These are phyloP conservation scores for Zaprionus obscuricornis DNA, from an alignment of 2,888 invertebrate genomes.

Conservation along the genomic window DNA sequence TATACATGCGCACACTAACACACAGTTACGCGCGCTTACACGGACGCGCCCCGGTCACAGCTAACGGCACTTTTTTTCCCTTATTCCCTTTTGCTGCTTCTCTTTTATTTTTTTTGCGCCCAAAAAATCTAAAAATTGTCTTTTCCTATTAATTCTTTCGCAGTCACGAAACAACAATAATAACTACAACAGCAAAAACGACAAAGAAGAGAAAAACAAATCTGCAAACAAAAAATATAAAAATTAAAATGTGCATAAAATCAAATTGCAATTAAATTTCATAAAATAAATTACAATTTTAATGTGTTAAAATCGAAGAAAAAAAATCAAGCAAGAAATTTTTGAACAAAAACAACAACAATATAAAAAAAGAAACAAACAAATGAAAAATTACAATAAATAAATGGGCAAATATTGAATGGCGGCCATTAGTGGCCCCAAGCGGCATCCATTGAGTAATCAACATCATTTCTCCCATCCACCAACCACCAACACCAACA, in stretches of 20 bases:
- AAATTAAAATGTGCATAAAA: conserved; percentile 7
- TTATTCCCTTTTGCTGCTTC: conserved; percentile 11
- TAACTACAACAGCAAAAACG: conserved; percentile 10
- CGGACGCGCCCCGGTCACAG: conserved; percentile 70
- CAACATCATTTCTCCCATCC: conserved; percentile 70
- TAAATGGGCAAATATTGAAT: conserved; percentile 84
- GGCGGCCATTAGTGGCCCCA: conserved; percentile 94
- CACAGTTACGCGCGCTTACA: conserved; percentile 44
- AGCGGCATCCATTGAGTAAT: conserved; percentile 86
- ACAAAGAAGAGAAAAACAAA: conserved; percentile 16
- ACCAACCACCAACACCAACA: conserved; percentile 44
- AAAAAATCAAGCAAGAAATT: conserved; percentile 12
- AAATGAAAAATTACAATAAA: conserved; percentile 27
- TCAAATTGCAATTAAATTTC: conserved; percentile 14
- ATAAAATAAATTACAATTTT: conserved; percentile 20
- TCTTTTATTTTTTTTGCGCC: conserved; percentile 22
- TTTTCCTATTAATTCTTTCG: background rate
- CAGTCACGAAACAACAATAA: conserved; percentile 18
- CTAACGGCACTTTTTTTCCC: conserved; percentile 63
- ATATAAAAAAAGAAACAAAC: conserved; percentile 25
- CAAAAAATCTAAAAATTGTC: conserved; percentile 48
- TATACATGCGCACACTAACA: conserved; percentile 46
- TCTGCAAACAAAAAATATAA: conserved; percentile 40
- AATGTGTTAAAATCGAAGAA: conserved; percentile 39
- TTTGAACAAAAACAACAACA: conserved; percentile 7